Conservation (phyloP, 2,888 invertebrate genomes). For the Volucella bombylans region DNA sequence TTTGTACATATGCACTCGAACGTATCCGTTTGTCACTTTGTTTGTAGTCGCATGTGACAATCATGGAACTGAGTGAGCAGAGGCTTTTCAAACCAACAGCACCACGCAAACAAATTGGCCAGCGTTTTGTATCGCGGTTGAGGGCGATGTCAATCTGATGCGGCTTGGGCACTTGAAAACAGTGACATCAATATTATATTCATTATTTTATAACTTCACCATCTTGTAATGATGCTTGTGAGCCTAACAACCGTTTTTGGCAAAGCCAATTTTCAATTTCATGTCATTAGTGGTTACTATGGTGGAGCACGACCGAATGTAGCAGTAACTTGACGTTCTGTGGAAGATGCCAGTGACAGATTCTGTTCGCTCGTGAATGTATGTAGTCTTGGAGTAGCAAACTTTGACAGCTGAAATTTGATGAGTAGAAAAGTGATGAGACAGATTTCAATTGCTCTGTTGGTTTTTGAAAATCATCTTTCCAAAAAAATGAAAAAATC, state of each 20-base stretch:
- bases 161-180: constrained; percentile 41
- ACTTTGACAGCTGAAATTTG: constrained; percentile 1
- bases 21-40: not conserved
- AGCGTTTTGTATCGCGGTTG: constrained; percentile 12
- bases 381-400: not conserved
- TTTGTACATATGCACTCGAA: not conserved
- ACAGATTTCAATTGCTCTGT: too few relatives aligned
- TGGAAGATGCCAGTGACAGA: constrained; percentile 5
- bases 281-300: constrained; percentile 38
- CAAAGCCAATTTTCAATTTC: constrained; percentile 17
- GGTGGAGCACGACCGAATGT: constrained; percentile 13
- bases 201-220: constrained; percentile 25
- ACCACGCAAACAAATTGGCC: constrained; percentile 29
- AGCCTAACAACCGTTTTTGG: constrained; percentile 18
- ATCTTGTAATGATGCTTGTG: constrained; percentile 4
- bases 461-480: too few relatives aligned
- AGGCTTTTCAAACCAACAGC: constrained; percentile 13
- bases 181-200: constrained; percentile 27
- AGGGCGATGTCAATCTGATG: constrained; percentile 25
- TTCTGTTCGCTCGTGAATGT: not conserved
- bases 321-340: constrained; percentile 13
- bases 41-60: not conserved
- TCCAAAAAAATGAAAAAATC: too few relatives aligned
- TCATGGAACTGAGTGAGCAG: constrained; percentile 5
- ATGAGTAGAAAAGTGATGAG: too few relatives aligned